Conservation (phyloP, 2,797 vertebrate species). For the Alexandromys oeconomus region DNA sequence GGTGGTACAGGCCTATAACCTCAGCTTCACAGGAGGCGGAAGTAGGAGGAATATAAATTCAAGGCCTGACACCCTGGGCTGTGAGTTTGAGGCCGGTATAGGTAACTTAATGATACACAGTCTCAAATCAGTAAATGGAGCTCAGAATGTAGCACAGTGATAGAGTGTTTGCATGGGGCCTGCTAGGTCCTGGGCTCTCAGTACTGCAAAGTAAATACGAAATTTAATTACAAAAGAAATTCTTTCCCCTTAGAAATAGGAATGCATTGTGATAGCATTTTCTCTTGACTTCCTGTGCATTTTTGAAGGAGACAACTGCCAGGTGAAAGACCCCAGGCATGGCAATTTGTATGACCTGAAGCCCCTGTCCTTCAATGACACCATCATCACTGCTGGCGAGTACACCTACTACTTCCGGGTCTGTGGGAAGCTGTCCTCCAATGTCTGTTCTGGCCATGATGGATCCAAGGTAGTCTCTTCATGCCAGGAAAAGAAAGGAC, state of each 20-base stretch:
- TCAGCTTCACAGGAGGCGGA: neutral
- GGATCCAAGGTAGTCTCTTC: constrained; percentile 87
- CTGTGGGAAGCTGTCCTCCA: constrained; percentile 89
- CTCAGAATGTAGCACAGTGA: neutral
- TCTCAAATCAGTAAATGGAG: neutral
- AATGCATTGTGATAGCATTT: rapidly evolving
- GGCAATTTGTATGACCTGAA: constrained; percentile 93
- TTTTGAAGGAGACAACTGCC: constrained; percentile 92
- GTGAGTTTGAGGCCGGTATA: neutral
- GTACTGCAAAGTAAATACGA: neutral
- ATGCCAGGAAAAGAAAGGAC: constrained; percentile 91
- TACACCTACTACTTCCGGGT: constrained; percentile 95
- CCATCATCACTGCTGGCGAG: constrained; percentile 84
- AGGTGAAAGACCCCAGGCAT: constrained; percentile 92
- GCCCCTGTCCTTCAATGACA: constrained; percentile 89
- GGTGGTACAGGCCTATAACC: neutral
- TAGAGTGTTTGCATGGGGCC: neutral
- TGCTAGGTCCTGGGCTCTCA: neutral
- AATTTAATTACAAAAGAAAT: neutral
- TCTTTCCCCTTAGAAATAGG: neutral
- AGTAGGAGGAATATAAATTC: neutral
- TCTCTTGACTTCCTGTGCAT: neutral
- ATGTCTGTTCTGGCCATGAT: constrained; percentile 83
- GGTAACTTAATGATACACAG: neutral
- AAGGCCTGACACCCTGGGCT: neutral